Evolutionary conservation across 2,797 vertebrate genomes (phyloP), one percentile per base, ranked within the genome.

Genomic region (Myotis myotis): DNA sequence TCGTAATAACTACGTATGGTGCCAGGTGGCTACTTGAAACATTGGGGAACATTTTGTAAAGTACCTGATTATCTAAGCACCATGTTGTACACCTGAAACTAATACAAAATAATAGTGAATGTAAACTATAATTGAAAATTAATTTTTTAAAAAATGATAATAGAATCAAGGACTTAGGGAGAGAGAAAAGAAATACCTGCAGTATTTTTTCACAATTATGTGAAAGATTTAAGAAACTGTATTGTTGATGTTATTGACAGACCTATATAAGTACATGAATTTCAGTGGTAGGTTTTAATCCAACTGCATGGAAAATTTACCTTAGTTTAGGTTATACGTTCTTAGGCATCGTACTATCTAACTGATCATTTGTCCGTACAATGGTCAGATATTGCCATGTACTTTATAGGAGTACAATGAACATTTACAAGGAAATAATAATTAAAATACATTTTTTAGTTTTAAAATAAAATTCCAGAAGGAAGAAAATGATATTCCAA

Each of bases 381-480:
- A 30, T 72, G n/a, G 20, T 76, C 33, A 81, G 2, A 44, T 57
- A 78, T 25, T 83, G 25, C 55, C n/a, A 47, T 84, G 72, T 1
- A 47, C 30, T 53, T 81, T 38, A 87, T 64, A 49, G 6, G 4
- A 53, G 8, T 28, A 6, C 13, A 66, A 16, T 72, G 17, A 93
- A 49, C 22, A 88, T 7, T 87, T 53, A 47, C 17, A 78, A 94
- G 47, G 11, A 93, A 95, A 47, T 87, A 87, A 66, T 81, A 87
- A 49, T 55, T 28, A 47, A 94, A 92, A 71, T 82, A 60, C 25
- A 71, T 95, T 78, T 38, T 74, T 79, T 64, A 62, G 17, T 57
- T 88, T 91, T 68, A 30, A 91, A 71, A 91, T 10, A 81, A 49
- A 87, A 62, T 62, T 91, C 91, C 33, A 55, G 44, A 75, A 81